phyloP scores from a whole-genome alignment of 2,888 invertebrate species.

The Sinotaia quadrata region DNA sequence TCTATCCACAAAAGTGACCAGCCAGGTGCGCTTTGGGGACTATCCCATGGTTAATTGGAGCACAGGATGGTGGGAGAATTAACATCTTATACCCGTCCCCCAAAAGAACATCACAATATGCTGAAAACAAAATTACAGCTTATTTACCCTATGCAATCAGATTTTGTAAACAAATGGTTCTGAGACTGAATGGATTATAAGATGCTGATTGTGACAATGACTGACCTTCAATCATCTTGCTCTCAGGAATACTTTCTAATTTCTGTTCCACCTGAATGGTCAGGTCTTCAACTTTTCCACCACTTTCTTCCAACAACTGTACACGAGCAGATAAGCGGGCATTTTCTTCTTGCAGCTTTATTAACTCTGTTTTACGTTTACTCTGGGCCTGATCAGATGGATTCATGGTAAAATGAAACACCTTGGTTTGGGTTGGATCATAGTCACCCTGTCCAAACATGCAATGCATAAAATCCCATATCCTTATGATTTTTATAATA shows the following conservation, averaged over 20 bases:
- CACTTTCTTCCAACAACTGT: constrained; percentile 61
- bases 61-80: too few species aligned
- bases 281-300: constrained; percentile 58
- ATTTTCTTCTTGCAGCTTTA: constrained; percentile 58
- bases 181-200: too few species aligned
- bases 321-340: constrained; percentile 56
- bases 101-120: too few species aligned
- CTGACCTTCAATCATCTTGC: constrained; percentile 64
- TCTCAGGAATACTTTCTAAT: constrained; percentile 55
- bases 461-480: not conserved
- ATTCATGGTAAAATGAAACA: constrained; percentile 65
- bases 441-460: constrained; percentile 63
- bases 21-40: too few species aligned
- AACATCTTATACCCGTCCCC: too few species aligned
- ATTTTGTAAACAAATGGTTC: too few species aligned
- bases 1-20: too few species aligned
- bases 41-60: too few species aligned
- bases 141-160: too few species aligned
- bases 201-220: too few species aligned
- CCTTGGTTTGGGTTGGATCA: constrained; percentile 66
- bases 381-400: constrained; percentile 58
- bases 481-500: too few species aligned
- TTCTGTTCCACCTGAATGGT: constrained; percentile 64
- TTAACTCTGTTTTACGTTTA: constrained; percentile 49
- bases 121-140: too few species aligned